Percentiles rank a stretch among this genome's conserved stretches.
These are phyloP conservation scores for Caiman crocodilus DNA, from an alignment of 2,797 vertebrate species.

Conservation along the genomic window DNA sequence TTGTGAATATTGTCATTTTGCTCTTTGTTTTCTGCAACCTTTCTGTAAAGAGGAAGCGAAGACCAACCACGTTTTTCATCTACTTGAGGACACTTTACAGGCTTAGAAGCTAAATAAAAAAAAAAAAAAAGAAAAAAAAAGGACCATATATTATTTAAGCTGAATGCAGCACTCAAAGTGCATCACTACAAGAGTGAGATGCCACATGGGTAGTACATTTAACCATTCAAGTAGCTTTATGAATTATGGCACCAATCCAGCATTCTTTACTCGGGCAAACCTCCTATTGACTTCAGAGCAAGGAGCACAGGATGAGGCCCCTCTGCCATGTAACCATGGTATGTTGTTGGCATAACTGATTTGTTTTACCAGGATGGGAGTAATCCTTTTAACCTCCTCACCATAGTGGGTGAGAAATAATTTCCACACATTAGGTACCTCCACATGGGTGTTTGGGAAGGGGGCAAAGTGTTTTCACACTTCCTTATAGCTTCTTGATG, in stretches of 20 bases:
- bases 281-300: neutral
- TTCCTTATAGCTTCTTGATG: neutral
- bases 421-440: neutral
- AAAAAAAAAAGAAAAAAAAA: neutral
- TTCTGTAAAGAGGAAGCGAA: no score
- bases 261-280: neutral
- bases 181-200: conserved; percentile 36
- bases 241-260: conserved; percentile 53
- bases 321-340: neutral
- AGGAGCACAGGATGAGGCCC: neutral
- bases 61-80: conserved; percentile 20
- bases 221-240: conserved; percentile 58
- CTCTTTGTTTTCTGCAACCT: neutral
- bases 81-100: conserved; percentile 50
- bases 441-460: neutral
- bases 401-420: neutral
- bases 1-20: conserved; percentile 50
- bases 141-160: conserved; percentile 75
- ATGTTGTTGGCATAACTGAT: conserved; percentile 10
- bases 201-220: conserved; percentile 63
- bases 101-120: neutral
- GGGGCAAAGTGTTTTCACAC: neutral
- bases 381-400: neutral
- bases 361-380: neutral
- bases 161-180: conserved; percentile 62